phyloP scores from a whole-genome alignment of 2,113 vertebrate genomes.

The Oryctolagus cuniculus region DNA sequence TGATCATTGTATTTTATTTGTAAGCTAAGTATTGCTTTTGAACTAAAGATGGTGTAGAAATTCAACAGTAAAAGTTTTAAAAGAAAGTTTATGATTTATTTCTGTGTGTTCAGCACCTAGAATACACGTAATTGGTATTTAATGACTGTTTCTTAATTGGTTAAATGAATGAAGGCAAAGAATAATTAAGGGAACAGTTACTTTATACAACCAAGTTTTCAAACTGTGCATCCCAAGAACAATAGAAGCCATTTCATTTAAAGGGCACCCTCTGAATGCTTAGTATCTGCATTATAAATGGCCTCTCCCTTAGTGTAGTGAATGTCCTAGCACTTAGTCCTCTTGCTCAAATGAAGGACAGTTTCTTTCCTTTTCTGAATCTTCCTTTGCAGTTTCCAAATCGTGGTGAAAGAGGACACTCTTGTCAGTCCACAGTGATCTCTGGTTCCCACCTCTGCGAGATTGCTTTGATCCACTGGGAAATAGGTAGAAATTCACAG shows the following conservation, averaged over 20 bases:
- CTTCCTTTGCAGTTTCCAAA: background rate
- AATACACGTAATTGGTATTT: background rate
- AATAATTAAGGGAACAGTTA: background rate
- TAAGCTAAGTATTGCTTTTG: background rate
- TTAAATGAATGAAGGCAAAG: background rate
- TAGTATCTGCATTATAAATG: background rate
- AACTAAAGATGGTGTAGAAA: background rate
- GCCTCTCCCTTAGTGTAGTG: background rate
- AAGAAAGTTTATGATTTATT: background rate
- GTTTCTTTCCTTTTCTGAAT: background rate
- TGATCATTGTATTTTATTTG: background rate
- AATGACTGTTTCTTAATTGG: conserved; percentile 18
- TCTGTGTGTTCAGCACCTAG: background rate
- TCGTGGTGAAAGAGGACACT: background rate
- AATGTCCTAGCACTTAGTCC: background rate
- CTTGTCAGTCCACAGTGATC: background rate
- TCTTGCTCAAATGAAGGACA: background rate
- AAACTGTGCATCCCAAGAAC: background rate
- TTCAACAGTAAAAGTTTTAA: background rate
- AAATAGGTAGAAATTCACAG: background rate
- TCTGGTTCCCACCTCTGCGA: background rate
- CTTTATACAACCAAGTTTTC: conserved; percentile 23
- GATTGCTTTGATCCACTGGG: background rate
- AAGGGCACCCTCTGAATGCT: background rate
- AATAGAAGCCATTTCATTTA: background rate